Evolutionary conservation across 2,888 invertebrate genomes (phyloP).

Genomic region (Xestia xanthographa): DNA sequence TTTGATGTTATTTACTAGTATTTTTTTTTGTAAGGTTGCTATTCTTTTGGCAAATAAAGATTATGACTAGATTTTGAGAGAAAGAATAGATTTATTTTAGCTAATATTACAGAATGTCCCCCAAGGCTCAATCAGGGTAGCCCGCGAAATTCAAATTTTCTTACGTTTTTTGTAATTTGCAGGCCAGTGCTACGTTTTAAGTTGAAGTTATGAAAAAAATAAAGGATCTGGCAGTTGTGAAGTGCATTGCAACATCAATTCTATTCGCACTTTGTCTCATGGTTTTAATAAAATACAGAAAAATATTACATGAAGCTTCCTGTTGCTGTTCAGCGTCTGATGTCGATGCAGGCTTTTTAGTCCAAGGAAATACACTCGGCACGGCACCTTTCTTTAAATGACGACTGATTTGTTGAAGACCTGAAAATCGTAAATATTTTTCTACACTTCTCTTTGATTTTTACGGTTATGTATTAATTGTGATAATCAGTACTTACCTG

Average conservation of each 20-base stretch:
- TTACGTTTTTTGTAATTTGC: no score
- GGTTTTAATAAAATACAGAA: not conserved
- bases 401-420: constrained; percentile 22
- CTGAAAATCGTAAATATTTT: constrained; percentile 6
- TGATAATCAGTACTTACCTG: constrained; percentile 6
- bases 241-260: not conserved
- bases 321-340: constrained; percentile 1
- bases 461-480: not conserved
- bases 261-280: not conserved
- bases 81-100: no score
- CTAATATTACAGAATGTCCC: no score
- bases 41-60: no score
- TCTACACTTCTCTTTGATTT: not conserved
- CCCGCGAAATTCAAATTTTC: no score
- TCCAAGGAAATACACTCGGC: constrained; percentile 53
- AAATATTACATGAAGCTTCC: constrained; percentile 17
- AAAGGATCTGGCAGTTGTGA: not conserved
- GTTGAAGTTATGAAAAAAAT: no score
- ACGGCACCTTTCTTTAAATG: constrained; percentile 48
- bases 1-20: no score
- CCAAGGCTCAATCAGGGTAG: no score
- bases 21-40: no score
- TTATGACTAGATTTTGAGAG: no score
- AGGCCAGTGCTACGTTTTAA: no score
- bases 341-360: not conserved